Evolutionary conservation across 2,113 vertebrate species (phyloP), one percentile per base, ranked within the genome.

Genomic region (Leiothrix lutea): DNA sequence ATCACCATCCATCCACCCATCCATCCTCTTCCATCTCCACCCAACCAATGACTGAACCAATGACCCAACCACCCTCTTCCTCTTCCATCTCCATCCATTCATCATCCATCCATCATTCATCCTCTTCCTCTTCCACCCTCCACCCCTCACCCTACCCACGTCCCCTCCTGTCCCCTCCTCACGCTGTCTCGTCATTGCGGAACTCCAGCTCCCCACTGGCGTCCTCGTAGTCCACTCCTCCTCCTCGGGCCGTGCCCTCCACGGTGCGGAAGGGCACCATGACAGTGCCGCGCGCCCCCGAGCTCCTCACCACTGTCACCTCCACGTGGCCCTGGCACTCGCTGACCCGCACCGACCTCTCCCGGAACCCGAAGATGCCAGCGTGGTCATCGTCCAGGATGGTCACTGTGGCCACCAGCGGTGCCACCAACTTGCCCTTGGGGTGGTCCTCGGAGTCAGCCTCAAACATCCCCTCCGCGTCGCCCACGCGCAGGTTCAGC

Each of bases 301-400:
- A 99, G 98, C 99, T 98, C 6, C 99, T 97, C 88, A 98, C 95
- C 87, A 99, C 99, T 38, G 97, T 99, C 95, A 99, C 98, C 96
- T 99, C 99, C 98, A 99, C 98, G 57, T 98, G 98, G 54, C 99
- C 99, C 86, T 99, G 98, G 70, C 99, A 99, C 98, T 99, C 99
- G 79, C 99, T 99, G 80, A 99, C 98, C 4, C 98, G 98, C 92
- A 98, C 40, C 96, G 98, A 85, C 44, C 98, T 97, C 24, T 99
- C 99, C 25, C 98, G 97, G 97, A 99, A 99, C 1, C 98, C 98
- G 98, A 99, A 99, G 98, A 99, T 99, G 31, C 99, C 99, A 2
- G 99, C 99, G 71, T 99, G 99, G 98, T 99, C 99, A 64, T 99
- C 99, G 7, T 99, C 99, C 96, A 99, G 87, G 97, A 99, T 99